Evolutionary conservation across 2,888 invertebrate species (phyloP), one percentile per base, ranked within the genome.

Genomic region (Lepidocyrtinus sp.): DNA sequence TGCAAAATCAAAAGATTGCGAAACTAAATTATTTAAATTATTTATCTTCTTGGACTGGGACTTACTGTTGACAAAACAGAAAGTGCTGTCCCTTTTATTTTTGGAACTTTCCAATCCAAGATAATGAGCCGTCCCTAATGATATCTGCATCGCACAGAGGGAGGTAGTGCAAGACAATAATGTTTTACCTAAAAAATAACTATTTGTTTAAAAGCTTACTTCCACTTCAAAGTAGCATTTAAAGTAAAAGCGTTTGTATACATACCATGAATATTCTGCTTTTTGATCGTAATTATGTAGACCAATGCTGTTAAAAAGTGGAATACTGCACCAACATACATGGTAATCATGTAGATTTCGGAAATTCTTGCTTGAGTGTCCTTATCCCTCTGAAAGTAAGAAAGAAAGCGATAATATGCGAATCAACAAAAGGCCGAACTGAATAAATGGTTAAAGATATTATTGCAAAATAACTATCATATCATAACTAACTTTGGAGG

Each of bases 201-300:
- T n/a, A n/a, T n/a, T n/a, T n/a, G n/a, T n/a, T n/a, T n/a, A n/a
- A n/a, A n/a, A n/a, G n/a, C n/a, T n/a, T n/a, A n/a, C n/a, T n/a
- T n/a, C n/a, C n/a, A n/a, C n/a, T n/a, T n/a, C n/a, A n/a, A n/a
- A n/a, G n/a, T n/a, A n/a, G n/a, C n/a, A n/a, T n/a, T n/a, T n/a
- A n/a, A n/a, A n/a, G n/a, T n/a, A n/a, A n/a, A n/a, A n/a, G n/a
- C n/a, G n/a, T n/a, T n/a, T n/a, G n/a, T n/a, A n/a, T n/a, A n/a
- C n/a, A n/a, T n/a, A n/a, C 80, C 80, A 59, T 80, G 80, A 67
- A 80, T 71, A 50, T 80, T 80, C 15, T 75, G 80, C 19, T 80
- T 71, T 3, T 21, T 12, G 75, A 75, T 75, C 0, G 75, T 80
- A 3, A 80, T 26, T 21, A 65, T 3, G 36, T 80, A 71, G 1